These are phyloP conservation scores for Theristicus caerulescens DNA, from an alignment of 2,113 vertebrate species.

Conservation along the genomic window DNA sequence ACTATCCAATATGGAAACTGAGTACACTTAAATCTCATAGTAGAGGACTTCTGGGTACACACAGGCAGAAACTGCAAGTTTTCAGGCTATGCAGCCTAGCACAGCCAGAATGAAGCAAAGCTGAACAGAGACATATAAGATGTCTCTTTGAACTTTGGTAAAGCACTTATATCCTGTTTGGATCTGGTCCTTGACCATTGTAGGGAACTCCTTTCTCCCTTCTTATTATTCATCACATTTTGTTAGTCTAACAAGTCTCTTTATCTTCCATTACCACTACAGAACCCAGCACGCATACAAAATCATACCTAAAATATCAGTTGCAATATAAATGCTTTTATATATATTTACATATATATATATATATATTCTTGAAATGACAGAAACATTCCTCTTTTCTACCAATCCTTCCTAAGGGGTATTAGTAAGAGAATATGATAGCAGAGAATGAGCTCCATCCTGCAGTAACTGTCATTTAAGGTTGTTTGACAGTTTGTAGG, in stretches of 20 bases:
- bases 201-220: background rate
- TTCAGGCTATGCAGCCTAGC: background rate
- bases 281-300: background rate
- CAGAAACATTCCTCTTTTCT: background rate
- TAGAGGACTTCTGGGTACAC: background rate
- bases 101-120: background rate
- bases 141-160: background rate
- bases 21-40: background rate
- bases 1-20: background rate
- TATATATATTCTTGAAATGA: background rate
- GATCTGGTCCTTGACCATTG: background rate
- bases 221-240: background rate
- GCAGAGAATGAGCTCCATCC: background rate
- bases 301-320: background rate
- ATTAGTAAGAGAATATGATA: background rate
- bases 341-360: no score
- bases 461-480: background rate
- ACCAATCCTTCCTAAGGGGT: background rate
- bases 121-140: background rate
- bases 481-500: background rate
- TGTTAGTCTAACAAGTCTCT: background rate
- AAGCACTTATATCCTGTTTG: background rate
- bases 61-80: background rate
- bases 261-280: background rate
- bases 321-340: background rate